Percentiles rank a stretch among this genome's conserved stretches.
Conservation (phyloP, 2,888 invertebrate species). For the Drosophila kuntzei region DNA sequence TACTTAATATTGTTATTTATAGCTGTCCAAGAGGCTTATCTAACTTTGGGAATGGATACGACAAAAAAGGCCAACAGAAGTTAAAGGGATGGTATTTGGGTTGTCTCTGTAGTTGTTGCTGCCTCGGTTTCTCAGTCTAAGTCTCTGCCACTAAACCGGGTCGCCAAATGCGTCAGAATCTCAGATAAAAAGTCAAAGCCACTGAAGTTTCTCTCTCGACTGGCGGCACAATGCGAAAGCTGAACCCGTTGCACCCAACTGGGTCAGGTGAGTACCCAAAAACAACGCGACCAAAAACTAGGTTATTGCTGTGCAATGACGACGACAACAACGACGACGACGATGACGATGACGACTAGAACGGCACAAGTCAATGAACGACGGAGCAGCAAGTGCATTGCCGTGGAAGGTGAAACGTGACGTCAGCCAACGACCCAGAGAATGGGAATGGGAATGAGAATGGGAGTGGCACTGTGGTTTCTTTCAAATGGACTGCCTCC, state of each 20-base stretch:
- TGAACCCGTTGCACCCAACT: constrained; percentile 52
- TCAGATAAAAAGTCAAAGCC: constrained; percentile 54
- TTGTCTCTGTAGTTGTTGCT: constrained; percentile 4
- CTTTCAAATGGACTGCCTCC: constrained; percentile 1
- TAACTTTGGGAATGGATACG: neutral
- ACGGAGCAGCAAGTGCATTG: constrained; percentile 65
- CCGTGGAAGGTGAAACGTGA: constrained; percentile 82
- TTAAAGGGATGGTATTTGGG: constrained; percentile 16
- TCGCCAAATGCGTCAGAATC: constrained; percentile 72
- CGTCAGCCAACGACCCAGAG: constrained; percentile 67
- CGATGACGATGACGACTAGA: constrained; percentile 25
- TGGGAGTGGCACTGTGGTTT: constrained; percentile 4
- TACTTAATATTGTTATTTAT: constrained; percentile 3
- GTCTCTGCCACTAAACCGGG: constrained; percentile 48
- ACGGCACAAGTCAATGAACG: constrained; percentile 66
- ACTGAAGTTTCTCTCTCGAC: constrained; percentile 3
- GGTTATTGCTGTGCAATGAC: constrained; percentile 59
- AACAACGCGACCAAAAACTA: constrained; percentile 53
- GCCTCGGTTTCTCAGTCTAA: neutral
- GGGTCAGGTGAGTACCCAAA: constrained; percentile 66
- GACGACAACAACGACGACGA: constrained; percentile 27
- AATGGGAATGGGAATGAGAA: neutral
- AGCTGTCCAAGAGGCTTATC: constrained; percentile 30
- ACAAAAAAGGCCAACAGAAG: neutral
- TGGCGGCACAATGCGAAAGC: constrained; percentile 38